Evolutionary conservation across 92 coral and sea anemone species (phyloP).

Genomic region (Plumapathes pennacea): DNA sequence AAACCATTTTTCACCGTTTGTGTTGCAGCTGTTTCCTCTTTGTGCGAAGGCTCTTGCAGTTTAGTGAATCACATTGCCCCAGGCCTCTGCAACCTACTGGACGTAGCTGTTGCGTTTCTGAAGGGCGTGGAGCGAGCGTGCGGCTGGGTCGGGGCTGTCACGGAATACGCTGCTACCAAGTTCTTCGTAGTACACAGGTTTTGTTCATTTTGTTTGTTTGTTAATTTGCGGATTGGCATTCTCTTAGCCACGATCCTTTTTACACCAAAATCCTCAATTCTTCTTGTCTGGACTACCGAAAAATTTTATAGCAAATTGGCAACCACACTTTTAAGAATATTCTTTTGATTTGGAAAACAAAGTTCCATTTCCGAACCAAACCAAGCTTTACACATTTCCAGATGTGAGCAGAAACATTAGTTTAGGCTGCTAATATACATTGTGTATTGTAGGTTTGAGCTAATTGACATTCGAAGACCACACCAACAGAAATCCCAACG

Average conservation of each 20-base stretch:
- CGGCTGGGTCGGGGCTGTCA: constrained; percentile 92
- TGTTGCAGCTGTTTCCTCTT: constrained; percentile 60
- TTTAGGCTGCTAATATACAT: too few species aligned
- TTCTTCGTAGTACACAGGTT: constrained; percentile 90
- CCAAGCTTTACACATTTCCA: too few species aligned
- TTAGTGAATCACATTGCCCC: constrained; percentile 76
- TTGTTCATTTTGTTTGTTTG: too few species aligned
- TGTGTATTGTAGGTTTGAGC: too few species aligned
- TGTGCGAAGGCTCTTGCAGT: constrained; percentile 89
- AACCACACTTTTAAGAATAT: too few species aligned
- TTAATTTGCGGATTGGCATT: background rate
- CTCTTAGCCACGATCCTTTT: background rate
- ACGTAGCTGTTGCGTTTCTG: constrained; percentile 83
- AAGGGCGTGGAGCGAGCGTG: constrained; percentile 69
- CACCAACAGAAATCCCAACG: too few species aligned
- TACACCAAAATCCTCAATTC: background rate
- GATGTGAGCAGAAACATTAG: too few species aligned
- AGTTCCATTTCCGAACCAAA: too few species aligned
- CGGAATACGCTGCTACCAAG: constrained; percentile 78
- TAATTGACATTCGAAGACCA: too few species aligned
- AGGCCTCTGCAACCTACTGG: constrained; percentile 84
- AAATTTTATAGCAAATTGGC: too few species aligned
- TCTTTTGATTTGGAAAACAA: too few species aligned
- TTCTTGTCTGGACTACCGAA: background rate
- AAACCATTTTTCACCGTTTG: background rate